Conservation (phyloP, 2,888 invertebrate species). For the Clivina fossor region DNA sequence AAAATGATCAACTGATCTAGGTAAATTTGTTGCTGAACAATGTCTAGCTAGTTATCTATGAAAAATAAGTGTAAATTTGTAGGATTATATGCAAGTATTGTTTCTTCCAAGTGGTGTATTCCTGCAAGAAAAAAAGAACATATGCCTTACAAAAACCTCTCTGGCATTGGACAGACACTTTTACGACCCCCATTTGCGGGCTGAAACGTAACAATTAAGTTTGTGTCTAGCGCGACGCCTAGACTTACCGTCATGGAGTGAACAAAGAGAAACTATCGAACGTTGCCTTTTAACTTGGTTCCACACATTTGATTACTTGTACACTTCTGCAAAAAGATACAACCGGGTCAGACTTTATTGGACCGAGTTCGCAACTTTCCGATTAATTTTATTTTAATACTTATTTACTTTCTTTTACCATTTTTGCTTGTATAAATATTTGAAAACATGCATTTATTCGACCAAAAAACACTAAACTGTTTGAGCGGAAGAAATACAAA, state of each 20-base stretch:
- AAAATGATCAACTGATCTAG: no score
- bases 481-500: no score
- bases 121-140: background rate
- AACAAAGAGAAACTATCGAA: no score
- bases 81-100: no score
- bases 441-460: conserved; percentile 41
- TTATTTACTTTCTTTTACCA: conserved; percentile 1
- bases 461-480: no score
- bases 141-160: no score
- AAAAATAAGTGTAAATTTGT: no score
- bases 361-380: conserved; percentile 24
- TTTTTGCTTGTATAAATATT: conserved; percentile 13
- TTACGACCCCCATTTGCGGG: conserved; percentile 25
- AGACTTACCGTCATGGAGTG: conserved; percentile 68
- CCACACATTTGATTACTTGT: conserved; percentile 58
- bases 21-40: no score
- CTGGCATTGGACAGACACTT: no score
- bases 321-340: conserved; percentile 80
- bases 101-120: no score
- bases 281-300: conserved; percentile 63
- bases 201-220: conserved; percentile 28
- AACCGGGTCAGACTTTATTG: conserved; percentile 67
- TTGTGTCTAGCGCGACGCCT: conserved; percentile 49
- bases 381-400: conserved; percentile 8
- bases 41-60: no score